Percentiles rank a stretch among this genome's conserved stretches.
Evolutionary conservation across 2,113 vertebrate species (phyloP).

Genomic region (Vulpes ferrilata): DNA sequence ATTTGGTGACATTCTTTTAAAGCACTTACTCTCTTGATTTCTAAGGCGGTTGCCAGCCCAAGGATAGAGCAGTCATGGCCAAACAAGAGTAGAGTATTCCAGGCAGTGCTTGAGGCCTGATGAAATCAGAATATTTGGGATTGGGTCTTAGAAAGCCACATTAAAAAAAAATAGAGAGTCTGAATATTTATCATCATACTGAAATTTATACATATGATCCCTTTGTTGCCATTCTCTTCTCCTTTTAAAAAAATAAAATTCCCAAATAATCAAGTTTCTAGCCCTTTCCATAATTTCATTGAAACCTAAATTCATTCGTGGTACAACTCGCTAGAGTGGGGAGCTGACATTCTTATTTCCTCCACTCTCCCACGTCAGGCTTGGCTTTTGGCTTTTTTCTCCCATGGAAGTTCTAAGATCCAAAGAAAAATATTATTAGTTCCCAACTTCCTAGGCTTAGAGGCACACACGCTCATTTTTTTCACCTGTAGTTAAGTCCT

Average conservation of each 20-base stretch:
- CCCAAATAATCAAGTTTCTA: neutral
- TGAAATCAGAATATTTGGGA: neutral
- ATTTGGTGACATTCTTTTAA: neutral
- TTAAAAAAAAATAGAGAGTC: neutral
- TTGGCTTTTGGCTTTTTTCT: neutral
- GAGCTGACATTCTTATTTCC: neutral
- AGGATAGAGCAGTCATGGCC: neutral
- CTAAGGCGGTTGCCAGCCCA: neutral
- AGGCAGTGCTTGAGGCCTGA: neutral
- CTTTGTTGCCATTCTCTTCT: neutral
- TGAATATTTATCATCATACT: neutral
- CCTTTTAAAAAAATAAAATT: neutral
- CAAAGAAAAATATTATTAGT: neutral
- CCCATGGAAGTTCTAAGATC: neutral
- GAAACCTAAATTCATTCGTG: neutral
- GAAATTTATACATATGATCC: neutral
- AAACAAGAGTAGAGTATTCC: neutral
- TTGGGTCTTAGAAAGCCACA: neutral
- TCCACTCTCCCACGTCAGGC: neutral
- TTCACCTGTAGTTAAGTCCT: neutral
- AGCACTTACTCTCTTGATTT: neutral
- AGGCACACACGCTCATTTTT: neutral
- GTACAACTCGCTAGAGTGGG: neutral
- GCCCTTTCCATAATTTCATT: neutral
- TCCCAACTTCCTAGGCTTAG: neutral